These are phyloP conservation scores for Catamblyrhynchus diadema DNA, from an alignment of 2,797 vertebrate species.

Conservation along the genomic window DNA sequence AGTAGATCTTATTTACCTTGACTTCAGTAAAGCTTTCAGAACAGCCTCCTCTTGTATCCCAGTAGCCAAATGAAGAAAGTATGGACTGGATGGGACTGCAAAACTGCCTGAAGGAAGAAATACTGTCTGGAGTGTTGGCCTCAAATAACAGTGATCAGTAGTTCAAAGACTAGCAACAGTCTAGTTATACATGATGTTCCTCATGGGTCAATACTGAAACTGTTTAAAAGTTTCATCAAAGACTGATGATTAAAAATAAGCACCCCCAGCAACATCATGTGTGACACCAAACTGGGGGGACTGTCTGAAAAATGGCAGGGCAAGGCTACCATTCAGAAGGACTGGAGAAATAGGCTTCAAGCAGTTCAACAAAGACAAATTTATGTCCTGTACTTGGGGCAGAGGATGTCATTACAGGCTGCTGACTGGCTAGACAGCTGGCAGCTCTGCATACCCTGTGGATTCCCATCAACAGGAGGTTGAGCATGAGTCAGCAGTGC, in stretches of 20 bases:
- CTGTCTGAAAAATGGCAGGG: background rate
- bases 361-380: background rate
- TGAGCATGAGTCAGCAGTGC: background rate
- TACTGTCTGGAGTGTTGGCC: background rate
- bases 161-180: background rate
- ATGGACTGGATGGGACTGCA: background rate
- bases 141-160: background rate
- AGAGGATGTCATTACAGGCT: background rate
- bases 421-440: background rate
- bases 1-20: background rate
- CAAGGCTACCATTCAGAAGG: background rate
- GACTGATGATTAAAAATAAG: background rate
- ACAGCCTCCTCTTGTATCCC: background rate
- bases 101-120: background rate
- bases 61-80: background rate
- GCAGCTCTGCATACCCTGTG: background rate
- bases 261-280: background rate
- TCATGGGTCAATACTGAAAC: background rate
- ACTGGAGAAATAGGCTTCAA: background rate
- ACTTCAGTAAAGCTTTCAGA: conserved; percentile 1
- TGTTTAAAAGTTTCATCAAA: background rate
- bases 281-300: background rate
- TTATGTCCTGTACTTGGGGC: background rate
- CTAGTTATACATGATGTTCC: background rate
- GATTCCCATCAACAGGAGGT: background rate